Base-by-base conservation (phyloP, 2,113 vertebrate species). In the Hippocampus comes region DNA sequence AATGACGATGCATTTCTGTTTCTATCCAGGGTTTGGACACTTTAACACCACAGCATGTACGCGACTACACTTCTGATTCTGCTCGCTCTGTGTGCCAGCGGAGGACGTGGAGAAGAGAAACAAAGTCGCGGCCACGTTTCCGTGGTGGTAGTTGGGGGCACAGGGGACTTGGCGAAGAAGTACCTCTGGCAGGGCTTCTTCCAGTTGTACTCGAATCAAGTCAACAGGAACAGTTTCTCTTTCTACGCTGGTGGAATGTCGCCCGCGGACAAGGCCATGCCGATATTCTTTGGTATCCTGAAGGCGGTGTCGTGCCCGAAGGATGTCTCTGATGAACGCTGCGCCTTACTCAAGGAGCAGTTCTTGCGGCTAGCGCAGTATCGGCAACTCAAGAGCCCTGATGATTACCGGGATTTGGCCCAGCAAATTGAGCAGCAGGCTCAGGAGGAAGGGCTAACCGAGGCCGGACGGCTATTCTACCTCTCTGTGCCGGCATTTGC, bases 151-250 rank as follows among this genome's bases (percentile, higher is more conserved):
- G 87, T 99, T 72, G 97, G 97, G 60, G 95, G 93, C 23, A 98
- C 96, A 0, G 97, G 97, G 0, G 97, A 99, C 82, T 78, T 99
- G 86, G 97, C 97, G 14, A 95, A 84, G 78, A 99, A 98, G 72
- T 99, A 99, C 81, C 79, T 99, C 34, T 99, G 97, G 97, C 95
- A 95, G 78, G 95, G 95, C 1, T 92, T 99, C 0, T 99, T 99
- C 86, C 91, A 96, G 61, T 92, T 96, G 8, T 99, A 98, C 75
- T 66, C 88, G 1, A 93, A 94, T 15, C 93, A 97, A 73, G 93
- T 90, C 11, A 91, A 78, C 66, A 89, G 94, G 27, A 90, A 95
- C 89, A 95, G 84, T 69, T 97, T 99, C 59, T 95, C 94, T 1
- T 99, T 99, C 85, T 94, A 96, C 0, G 96, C 94, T 5, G 93